Evolutionary conservation across 1,140 invertebrate genomes (phyloP), one percentile per base, ranked within the genome.

Genomic region (Lamellibrachia luymesi): DNA sequence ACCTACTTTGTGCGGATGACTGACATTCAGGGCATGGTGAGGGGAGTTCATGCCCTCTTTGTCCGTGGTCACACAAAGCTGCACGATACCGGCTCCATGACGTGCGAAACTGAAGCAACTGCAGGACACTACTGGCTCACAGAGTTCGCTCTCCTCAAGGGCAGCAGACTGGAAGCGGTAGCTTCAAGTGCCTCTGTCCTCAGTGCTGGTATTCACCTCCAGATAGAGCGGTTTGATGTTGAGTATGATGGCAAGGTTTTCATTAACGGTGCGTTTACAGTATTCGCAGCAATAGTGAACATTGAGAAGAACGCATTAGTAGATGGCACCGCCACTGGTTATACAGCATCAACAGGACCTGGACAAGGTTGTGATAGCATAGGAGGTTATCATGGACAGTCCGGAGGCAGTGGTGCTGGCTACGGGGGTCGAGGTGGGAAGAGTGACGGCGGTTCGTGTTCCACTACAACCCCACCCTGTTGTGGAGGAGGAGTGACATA

Each of bases 401-500:
- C 64, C 2, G 64, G 64, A 22, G 64, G 64, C 64, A 80, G 64
- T 80, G 64, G 64, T 0, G 64, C 64, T 80, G 64, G 64, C 7
- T 80, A 80, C 64, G 64, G 64, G 64, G 64, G 64, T 80, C 7
- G 64, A 80, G 64, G 64, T 80, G 64, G 64, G 64, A 80, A 80
- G 2, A 80, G 64, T 80, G 13, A 22, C 64, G 38, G 38, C 38
- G 38, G 38, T 38, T 38, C 38, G 38, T 38, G 38, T 38, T 38
- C 38, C 38, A 38, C 38, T 38, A 38, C 38, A 38, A 38, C 38
- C 38, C 38, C 38, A 38, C 38, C 38, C 38, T 80, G 64, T 80
- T 80, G 64, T 80, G 64, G 6, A 80, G 64, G 64, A 80, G 64
- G 64, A 22, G 13, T 80, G 64, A 80, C 4, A 80, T 94, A 94